These are phyloP conservation scores for Etheostoma nigrum DNA, from an alignment of 2,797 vertebrate genomes.

Conservation along the genomic window DNA sequence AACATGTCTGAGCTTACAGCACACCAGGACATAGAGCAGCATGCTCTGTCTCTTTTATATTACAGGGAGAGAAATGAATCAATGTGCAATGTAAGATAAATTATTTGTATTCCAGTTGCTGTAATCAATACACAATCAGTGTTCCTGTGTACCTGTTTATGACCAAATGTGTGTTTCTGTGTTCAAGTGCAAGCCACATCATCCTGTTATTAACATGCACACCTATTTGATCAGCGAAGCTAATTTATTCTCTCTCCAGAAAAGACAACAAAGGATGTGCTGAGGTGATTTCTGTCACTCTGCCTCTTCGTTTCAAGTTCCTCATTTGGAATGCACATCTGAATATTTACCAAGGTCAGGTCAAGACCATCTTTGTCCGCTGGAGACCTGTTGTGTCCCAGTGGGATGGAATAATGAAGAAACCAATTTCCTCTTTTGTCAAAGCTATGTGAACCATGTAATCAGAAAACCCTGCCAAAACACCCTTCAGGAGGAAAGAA, in stretches of 20 bases:
- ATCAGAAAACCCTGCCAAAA: slow-evolving; percentile 65
- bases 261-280: slow-evolving; percentile 25
- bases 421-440: slow-evolving; percentile 76
- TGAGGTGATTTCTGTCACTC: slow-evolving; percentile 28
- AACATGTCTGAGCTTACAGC: not conserved
- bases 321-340: slow-evolving; percentile 46
- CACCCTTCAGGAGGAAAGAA: slow-evolving; percentile 48
- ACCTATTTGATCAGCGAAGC: slow-evolving; percentile 32
- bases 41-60: not conserved
- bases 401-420: slow-evolving; percentile 65
- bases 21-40: not conserved
- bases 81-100: slow-evolving; percentile 19
- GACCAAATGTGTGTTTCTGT: slow-evolving; percentile 26
- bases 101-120: slow-evolving; percentile 10
- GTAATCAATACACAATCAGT: slow-evolving; percentile 50
- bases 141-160: slow-evolving; percentile 9
- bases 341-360: slow-evolving; percentile 62
- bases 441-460: slow-evolving; percentile 60
- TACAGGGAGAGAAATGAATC: slow-evolving; percentile 24
- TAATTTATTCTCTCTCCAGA: slow-evolving; percentile 33
- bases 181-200: not conserved
- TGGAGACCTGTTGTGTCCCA: slow-evolving; percentile 63
- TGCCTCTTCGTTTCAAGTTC: slow-evolving; percentile 35
- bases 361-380: slow-evolving; percentile 59
- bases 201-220: slow-evolving; percentile 49